Percentiles rank a stretch among this genome's conserved stretches.
phyloP scores from a whole-genome alignment of 2,113 vertebrate genomes.

The Acrocephalus arundinaceus region DNA sequence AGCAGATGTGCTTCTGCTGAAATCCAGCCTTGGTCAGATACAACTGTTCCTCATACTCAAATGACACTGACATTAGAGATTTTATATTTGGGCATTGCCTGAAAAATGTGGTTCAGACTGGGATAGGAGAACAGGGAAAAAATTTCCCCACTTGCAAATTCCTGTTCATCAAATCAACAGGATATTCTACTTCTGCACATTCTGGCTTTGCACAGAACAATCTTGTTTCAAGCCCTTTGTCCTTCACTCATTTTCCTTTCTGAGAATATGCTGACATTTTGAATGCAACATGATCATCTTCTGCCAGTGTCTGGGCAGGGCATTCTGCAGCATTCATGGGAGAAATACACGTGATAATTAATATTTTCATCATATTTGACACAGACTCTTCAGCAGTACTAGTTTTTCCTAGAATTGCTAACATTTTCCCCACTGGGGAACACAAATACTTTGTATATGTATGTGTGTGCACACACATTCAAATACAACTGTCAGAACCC shows the following conservation, averaged over 20 bases:
- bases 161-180: not conserved
- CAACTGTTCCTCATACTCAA: not conserved
- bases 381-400: too few species aligned
- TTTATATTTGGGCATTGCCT: not conserved
- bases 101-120: not conserved
- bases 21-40: not conserved
- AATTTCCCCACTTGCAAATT: not conserved
- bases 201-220: not conserved
- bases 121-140: not conserved
- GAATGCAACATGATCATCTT: not conserved
- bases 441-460: too few species aligned
- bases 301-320: too few species aligned
- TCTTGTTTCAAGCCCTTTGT: not conserved
- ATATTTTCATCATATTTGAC: too few species aligned
- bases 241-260: not conserved
- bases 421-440: too few species aligned
- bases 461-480: too few species aligned
- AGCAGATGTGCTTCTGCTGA: not conserved
- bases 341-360: too few species aligned
- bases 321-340: too few species aligned
- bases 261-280: not conserved
- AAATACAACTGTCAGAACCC: too few species aligned
- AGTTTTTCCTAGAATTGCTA: too few species aligned
- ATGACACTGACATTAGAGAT: not conserved
- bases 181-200: not conserved